Evolutionary conservation across 2,797 vertebrate species (phyloP).

Genomic region (Malacoraja senta): DNA sequence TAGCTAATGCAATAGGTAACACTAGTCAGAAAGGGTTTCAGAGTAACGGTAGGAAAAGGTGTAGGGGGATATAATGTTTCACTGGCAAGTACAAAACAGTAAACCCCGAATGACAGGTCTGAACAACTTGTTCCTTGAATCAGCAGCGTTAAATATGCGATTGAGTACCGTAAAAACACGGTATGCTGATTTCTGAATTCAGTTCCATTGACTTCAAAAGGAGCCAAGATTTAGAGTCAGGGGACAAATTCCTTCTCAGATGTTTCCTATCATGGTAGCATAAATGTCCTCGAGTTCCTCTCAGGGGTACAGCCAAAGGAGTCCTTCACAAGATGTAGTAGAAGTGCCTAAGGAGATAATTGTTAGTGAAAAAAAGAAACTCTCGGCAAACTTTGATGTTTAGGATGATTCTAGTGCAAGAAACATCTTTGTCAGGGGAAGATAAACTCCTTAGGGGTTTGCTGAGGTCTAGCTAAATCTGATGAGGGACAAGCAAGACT

Average conservation of each 20-base stretch:
- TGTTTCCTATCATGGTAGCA: background rate
- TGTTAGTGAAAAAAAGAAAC: background rate
- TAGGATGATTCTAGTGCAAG: background rate
- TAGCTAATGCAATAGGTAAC: background rate
- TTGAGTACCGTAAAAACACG: too few relatives aligned
- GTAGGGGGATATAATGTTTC: background rate
- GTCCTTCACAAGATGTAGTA: too few relatives aligned
- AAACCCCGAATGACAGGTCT: background rate
- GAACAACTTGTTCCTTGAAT: too few relatives aligned
- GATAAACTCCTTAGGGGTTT: background rate
- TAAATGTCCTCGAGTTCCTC: background rate
- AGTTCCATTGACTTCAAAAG: too few relatives aligned
- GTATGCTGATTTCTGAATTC: too few relatives aligned
- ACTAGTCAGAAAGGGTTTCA: background rate
- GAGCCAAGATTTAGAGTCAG: too few relatives aligned
- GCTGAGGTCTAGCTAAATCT: background rate
- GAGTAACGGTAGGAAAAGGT: background rate
- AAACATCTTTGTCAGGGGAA: background rate
- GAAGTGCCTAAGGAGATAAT: background rate
- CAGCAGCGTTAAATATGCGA: too few relatives aligned
- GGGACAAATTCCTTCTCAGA: too few relatives aligned
- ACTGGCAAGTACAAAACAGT: background rate
- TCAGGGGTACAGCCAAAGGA: too few relatives aligned
- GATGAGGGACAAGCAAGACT: background rate
- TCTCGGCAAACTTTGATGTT: background rate